Conservation (phyloP, 1,140 invertebrate genomes). For the Drosophila orosa region DNA sequence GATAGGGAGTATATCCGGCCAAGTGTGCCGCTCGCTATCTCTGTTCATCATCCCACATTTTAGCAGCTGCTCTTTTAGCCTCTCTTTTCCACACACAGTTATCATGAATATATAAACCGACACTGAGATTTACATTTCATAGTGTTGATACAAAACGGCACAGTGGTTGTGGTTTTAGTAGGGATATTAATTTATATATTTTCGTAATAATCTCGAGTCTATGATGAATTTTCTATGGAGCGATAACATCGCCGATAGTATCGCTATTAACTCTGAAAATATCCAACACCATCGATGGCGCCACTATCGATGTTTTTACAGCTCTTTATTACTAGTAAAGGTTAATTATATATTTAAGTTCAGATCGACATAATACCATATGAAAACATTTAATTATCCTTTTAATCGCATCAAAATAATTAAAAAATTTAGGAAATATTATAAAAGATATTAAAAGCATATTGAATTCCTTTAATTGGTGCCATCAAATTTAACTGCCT, state of each 20-base stretch:
- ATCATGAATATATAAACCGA: conserved; percentile 47
- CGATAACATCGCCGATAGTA: too few relatives aligned
- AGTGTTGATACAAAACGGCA: conserved; percentile 47
- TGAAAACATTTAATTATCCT: neutral
- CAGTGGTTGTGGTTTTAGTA: conserved; percentile 24
- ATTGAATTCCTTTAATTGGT: conserved; percentile 20
- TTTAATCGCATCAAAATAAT: neutral
- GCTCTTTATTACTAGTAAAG: too few relatives aligned
- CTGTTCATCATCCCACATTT: conserved; percentile 40
- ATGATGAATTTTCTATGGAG: too few relatives aligned
- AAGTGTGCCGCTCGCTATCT: conserved; percentile 27
- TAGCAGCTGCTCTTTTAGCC: conserved; percentile 24
- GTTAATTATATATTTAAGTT: neutral
- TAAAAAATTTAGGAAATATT: too few relatives aligned
- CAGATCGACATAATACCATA: neutral
- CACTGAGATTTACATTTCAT: conserved; percentile 67
- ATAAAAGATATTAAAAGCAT: too few relatives aligned
- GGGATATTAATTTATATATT: neutral
- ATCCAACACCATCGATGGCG: too few relatives aligned
- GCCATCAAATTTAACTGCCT: conserved; percentile 27
- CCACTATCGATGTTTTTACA: too few relatives aligned
- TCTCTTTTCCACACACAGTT: conserved; percentile 37
- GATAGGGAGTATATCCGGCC: conserved; percentile 32
- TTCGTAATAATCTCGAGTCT: neutral
- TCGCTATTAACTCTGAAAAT: too few relatives aligned